These are phyloP conservation scores for Montipora cactus DNA, from an alignment of 64 coral and sea anemone genomes.

Conservation along the genomic window DNA sequence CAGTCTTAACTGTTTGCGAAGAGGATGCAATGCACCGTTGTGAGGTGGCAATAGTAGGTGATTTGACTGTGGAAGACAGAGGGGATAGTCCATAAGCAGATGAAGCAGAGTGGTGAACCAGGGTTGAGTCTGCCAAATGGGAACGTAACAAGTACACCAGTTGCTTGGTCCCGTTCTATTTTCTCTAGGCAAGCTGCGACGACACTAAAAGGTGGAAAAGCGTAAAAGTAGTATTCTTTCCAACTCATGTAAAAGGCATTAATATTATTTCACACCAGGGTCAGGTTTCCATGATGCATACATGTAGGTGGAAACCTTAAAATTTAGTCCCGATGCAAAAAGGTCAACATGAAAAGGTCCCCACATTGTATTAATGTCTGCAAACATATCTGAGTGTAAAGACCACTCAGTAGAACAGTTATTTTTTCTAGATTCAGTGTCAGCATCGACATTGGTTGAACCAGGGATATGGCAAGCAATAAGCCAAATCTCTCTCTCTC, in stretches of 20 bases:
- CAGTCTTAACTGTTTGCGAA: not conserved
- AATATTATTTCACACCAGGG: constrained; percentile 34
- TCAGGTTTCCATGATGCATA: constrained; percentile 54
- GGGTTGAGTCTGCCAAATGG: constrained; percentile 44
- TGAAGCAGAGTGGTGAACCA: constrained; percentile 41
- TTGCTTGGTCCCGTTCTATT: constrained; percentile 31
- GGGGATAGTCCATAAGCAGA: not conserved
- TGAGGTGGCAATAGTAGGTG: too few relatives aligned
- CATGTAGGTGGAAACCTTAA: not conserved
- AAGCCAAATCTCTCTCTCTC: constrained; percentile 12
- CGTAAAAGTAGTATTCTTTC: constrained; percentile 35
- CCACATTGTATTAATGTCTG: not conserved
- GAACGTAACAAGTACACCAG: constrained; percentile 30
- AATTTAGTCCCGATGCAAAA: constrained; percentile 20
- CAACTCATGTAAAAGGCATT: constrained; percentile 61
- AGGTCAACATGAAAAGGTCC: not conserved
- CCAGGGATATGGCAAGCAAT: constrained; percentile 40
- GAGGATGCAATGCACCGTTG: too few relatives aligned
- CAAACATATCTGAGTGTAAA: not conserved
- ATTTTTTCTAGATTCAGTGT: constrained; percentile 9
- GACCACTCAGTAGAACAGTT: constrained; percentile 20
- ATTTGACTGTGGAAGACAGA: too few relatives aligned
- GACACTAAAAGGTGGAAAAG: constrained; percentile 53
- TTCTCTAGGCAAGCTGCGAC: constrained; percentile 17
- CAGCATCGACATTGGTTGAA: constrained; percentile 5